phyloP scores from a whole-genome alignment of 2,888 invertebrate species.

The Platycheirus albimanus region DNA sequence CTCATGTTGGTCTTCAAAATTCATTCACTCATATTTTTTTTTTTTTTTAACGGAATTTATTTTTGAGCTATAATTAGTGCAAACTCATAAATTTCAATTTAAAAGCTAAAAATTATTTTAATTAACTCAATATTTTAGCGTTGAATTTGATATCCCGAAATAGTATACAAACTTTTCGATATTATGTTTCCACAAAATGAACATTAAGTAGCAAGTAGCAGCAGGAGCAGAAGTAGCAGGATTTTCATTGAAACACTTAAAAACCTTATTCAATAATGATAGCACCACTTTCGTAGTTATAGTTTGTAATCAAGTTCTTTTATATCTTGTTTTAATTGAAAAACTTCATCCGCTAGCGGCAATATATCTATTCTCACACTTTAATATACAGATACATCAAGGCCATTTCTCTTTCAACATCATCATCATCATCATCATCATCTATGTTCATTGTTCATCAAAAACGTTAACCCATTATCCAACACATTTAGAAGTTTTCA shows the following conservation, averaged over 20 bases:
- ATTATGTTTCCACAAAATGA: background rate
- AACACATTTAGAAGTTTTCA: conserved; percentile 57
- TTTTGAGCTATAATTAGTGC: too few relatives aligned
- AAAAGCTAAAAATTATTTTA: too few relatives aligned
- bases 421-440: too few relatives aligned
- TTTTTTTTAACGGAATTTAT: too few relatives aligned
- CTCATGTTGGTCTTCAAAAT: too few relatives aligned
- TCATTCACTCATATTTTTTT: too few relatives aligned
- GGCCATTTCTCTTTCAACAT: too few relatives aligned
- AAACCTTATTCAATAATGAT: conserved; percentile 24
- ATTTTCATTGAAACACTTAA: conserved; percentile 4
- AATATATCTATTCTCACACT: background rate
- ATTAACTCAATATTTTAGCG: background rate
- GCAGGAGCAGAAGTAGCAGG: background rate
- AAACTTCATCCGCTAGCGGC: conserved; percentile 56
- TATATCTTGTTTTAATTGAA: conserved; percentile 66
- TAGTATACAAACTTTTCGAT: background rate
- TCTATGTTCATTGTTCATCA: conserved; percentile 43
- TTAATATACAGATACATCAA: too few relatives aligned
- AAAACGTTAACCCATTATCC: conserved; percentile 52
- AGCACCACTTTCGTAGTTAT: conserved; percentile 3
- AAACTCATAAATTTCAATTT: too few relatives aligned
- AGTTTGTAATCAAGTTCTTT: conserved; percentile 45
- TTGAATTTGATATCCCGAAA: background rate
- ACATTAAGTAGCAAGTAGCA: background rate